Conservation (phyloP, 2,888 invertebrate genomes). For the Cinara cedri region DNA sequence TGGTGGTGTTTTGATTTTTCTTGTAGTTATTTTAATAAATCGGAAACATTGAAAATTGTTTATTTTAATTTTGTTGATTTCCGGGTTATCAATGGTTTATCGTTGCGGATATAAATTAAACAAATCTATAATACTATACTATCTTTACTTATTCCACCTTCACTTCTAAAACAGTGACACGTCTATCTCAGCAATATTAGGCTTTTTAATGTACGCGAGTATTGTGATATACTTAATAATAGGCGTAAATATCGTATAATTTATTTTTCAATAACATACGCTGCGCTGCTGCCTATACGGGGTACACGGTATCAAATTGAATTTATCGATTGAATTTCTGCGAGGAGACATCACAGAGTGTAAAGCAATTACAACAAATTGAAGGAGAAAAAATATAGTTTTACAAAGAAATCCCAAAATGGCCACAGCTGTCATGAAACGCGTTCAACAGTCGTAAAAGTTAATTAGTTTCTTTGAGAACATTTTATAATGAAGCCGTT, state of each 20-base stretch:
- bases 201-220: too few relatives aligned
- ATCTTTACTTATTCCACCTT: too few relatives aligned
- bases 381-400: conserved; percentile 46
- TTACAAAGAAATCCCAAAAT: conserved; percentile 49
- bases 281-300: too few relatives aligned
- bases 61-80: too few relatives aligned
- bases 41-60: too few relatives aligned
- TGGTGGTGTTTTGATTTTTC: too few relatives aligned
- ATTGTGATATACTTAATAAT: not conserved
- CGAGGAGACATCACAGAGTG: not conserved
- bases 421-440: conserved; percentile 56
- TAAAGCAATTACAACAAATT: conserved; percentile 39
- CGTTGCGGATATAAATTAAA: too few relatives aligned
- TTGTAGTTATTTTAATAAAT: too few relatives aligned
- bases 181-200: too few relatives aligned
- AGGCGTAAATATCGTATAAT: not conserved
- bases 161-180: too few relatives aligned
- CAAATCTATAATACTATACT: too few relatives aligned
- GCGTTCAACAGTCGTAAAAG: conserved; percentile 56
- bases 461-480: conserved; percentile 56
- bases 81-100: too few relatives aligned
- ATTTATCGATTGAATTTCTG: conserved; percentile 13
- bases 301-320: not conserved
- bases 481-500: conserved; percentile 57
- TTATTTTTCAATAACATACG: not conserved